Base-by-base conservation (phyloP, 2,113 vertebrate species). In the Cavia porcellus region DNA sequence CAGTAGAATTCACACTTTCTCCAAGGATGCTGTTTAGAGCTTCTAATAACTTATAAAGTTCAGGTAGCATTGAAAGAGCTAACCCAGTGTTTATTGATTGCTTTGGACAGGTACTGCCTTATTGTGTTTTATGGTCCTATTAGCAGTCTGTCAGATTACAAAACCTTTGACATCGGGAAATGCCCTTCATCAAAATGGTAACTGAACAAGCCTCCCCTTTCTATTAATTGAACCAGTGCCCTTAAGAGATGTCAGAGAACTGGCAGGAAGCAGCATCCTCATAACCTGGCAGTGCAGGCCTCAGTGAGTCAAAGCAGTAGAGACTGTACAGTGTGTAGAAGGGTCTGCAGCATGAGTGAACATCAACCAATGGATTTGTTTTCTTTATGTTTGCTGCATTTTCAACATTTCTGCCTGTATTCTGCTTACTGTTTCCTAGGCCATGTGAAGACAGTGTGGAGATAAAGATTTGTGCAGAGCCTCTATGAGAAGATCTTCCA, bases 371-470 rank as follows among this genome's bases (percentile, higher is more conserved):
- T 22, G 57, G 20, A 59, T 59, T 59, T 59, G 19, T 42, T 13
- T 45, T 32, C 32, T 38, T 87, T 61, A 52, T 92, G 8, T 4
- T 55, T 80, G 64, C 7, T 80, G 77, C 19, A 1, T 52, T 74
- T 91, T 35, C 38, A 38, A 82, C 35, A 62, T 84, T 30, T 68
- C 66, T 59, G 38, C 38, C 50, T 96, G 7, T 96, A 19, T 96
- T 97, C 82, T 96, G 0, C 96, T 80, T 94, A 1, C 13, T 14
- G 55, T 94, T 95, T 86, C 80, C 9, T 97, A 99, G 99, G 99
- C 99, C 75, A 99, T 99, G 98, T 99, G 99, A 96, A 99, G 99
- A 98, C 98, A 99, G 61, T 99, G 99, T 95, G 99, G 99, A 97
- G 99, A 99, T 98, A 99, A 99, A 98, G 99, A 99, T 98, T 98